phyloP scores from a whole-genome alignment of 1,140 invertebrate genomes.

The Radopholus similis region DNA sequence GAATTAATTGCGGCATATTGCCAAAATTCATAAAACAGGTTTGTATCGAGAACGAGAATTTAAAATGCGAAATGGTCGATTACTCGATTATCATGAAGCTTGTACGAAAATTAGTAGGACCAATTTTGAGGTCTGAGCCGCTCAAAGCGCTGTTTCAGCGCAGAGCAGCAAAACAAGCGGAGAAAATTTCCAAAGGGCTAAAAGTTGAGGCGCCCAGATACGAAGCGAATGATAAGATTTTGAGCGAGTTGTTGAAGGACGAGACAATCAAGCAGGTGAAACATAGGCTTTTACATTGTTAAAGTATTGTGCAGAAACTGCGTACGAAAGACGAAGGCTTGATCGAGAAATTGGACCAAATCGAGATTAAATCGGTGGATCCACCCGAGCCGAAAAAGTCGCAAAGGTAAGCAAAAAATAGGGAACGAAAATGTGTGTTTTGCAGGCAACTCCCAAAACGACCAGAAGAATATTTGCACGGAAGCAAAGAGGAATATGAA shows the following conservation, averaged over 20 bases:
- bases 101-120: neutral
- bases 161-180: constrained; percentile 6
- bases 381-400: constrained; percentile 21
- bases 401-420: constrained; percentile 6
- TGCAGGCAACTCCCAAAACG: constrained; percentile 14
- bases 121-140: neutral
- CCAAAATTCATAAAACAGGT: no score
- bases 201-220: constrained; percentile 29
- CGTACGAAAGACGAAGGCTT: constrained; percentile 36
- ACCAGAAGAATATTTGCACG: constrained; percentile 9
- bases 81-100: constrained; percentile 6
- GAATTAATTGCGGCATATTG: no score
- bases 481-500: constrained; percentile 17
- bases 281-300: neutral
- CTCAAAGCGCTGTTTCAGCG: neutral
- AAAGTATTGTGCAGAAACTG: constrained; percentile 33
- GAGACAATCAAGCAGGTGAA: constrained; percentile 27
- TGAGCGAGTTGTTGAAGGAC: constrained; percentile 12
- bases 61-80: no score
- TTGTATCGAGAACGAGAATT: no score
- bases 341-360: constrained; percentile 42
- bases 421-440: neutral
- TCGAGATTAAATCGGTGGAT: constrained; percentile 39
- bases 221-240: constrained; percentile 21
- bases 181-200: constrained; percentile 25